Evolutionary conservation across 2,888 invertebrate genomes (phyloP).

Genomic region (Caenorhabditis wallacei): DNA sequence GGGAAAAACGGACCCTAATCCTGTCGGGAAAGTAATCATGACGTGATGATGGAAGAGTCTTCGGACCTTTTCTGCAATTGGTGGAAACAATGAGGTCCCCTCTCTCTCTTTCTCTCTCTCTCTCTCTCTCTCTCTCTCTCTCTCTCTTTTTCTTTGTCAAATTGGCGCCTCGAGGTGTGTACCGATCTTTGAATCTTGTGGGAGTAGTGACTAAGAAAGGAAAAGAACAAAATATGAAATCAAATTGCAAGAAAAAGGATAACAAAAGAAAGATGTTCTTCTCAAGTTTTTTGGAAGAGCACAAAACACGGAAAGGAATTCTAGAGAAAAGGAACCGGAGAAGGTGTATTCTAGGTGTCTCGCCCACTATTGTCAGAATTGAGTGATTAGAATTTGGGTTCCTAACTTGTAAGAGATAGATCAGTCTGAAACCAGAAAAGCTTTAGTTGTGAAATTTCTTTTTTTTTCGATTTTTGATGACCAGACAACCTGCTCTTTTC

Average conservation of each 20-base stretch:
- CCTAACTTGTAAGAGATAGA: too few species aligned
- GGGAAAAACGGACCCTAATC: constrained; percentile 47
- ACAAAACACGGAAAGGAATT: constrained; percentile 19
- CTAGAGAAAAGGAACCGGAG: neutral
- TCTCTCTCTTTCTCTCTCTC: neutral
- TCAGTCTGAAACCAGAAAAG: too few species aligned
- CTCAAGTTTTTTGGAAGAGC: constrained; percentile 3
- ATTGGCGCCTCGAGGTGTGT: constrained; percentile 33
- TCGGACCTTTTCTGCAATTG: constrained; percentile 19
- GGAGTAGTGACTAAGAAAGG: constrained; percentile 8
- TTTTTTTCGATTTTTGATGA: too few species aligned
- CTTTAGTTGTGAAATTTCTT: too few species aligned
- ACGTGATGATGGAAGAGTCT: constrained; percentile 49
- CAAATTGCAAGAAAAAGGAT: constrained; percentile 25
- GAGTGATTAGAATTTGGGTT: too few species aligned
- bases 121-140: neutral
- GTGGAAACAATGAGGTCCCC: constrained; percentile 42
- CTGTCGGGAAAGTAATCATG: constrained; percentile 61
- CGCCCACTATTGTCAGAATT: too few species aligned
- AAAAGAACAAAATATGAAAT: constrained; percentile 22
- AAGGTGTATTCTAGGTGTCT: neutral
- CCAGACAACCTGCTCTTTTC: too few species aligned
- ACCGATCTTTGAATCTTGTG: constrained; percentile 37
- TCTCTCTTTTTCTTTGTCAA: constrained; percentile 1
- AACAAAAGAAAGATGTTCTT: constrained; percentile 17